A percentile compares a stretch with the other conserved stretches of the same genome.
phyloP scores from a whole-genome alignment of 2,113 vertebrate genomes.

The Chaetodon auriga region DNA sequence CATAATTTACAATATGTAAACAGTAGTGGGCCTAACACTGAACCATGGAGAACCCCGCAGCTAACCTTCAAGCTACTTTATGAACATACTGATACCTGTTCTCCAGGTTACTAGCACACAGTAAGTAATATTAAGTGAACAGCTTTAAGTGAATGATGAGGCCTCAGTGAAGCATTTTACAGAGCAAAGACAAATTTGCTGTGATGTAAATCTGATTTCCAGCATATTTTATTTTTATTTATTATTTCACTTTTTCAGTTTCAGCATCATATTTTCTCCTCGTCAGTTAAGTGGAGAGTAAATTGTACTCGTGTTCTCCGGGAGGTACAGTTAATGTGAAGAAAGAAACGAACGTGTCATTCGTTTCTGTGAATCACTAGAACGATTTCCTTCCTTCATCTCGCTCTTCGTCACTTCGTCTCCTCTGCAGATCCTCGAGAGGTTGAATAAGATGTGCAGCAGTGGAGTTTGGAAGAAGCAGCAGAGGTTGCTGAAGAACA shows the following conservation, averaged over 20 bases:
- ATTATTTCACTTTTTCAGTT: too few species aligned
- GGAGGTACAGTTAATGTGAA: too few species aligned
- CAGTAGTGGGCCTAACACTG: not conserved
- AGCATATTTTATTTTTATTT: too few species aligned
- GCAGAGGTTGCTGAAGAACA: conserved; percentile 96
- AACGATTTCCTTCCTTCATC: not conserved
- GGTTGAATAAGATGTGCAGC: conserved; percentile 96
- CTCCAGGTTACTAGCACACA: not conserved
- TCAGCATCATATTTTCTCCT: too few species aligned
- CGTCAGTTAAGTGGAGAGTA: too few species aligned
- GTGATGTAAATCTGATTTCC: too few species aligned
- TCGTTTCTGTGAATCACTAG: too few species aligned
- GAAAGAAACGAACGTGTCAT: too few species aligned
- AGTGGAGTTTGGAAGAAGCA: conserved; percentile 96
- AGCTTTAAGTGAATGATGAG: too few species aligned
- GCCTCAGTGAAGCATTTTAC: not conserved
- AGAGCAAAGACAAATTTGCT: too few species aligned
- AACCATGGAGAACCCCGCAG: not conserved
- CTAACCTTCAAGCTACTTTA: not conserved
- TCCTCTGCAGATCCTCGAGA: conserved; percentile 90
- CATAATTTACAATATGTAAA: not conserved
- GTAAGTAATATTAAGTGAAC: not conserved
- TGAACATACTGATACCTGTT: not conserved
- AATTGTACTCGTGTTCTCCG: too few species aligned
- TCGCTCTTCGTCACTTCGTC: not conserved